A percentile compares a stretch with the other conserved stretches of the same genome.
Evolutionary conservation across 2,888 invertebrate species (phyloP).

Genomic region (Ametastegia equiseti): DNA sequence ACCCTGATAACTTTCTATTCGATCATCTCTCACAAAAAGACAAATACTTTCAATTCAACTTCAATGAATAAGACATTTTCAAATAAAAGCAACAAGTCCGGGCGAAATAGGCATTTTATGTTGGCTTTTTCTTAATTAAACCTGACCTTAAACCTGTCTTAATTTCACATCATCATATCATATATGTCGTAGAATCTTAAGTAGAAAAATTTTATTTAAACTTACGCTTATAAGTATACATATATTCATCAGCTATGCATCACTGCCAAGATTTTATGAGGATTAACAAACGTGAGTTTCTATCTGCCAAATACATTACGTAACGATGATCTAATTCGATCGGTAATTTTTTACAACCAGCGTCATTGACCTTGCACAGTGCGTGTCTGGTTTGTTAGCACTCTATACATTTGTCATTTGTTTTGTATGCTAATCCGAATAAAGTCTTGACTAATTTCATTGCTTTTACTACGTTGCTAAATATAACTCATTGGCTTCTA

Average conservation of each 20-base stretch:
- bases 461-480: conserved; percentile 31
- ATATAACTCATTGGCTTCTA: conserved; percentile 25
- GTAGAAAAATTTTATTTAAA: background rate
- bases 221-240: background rate
- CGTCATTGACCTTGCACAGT: conserved; percentile 1
- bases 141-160: background rate
- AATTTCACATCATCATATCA: background rate
- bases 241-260: conserved; percentile 15
- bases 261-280: background rate
- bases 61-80: background rate
- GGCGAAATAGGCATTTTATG: background rate
- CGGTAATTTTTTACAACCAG: conserved; percentile 15
- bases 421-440: conserved; percentile 30
- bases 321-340: conserved; percentile 34
- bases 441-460: conserved; percentile 42
- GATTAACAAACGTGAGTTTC: background rate
- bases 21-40: background rate
- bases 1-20: background rate
- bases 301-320: conserved; percentile 36
- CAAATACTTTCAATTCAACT: background rate
- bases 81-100: background rate
- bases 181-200: background rate
- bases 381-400: background rate
- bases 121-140: background rate
- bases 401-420: background rate